phyloP scores from a whole-genome alignment of 2,113 vertebrate species.

The Himantopus leucocephalus region DNA sequence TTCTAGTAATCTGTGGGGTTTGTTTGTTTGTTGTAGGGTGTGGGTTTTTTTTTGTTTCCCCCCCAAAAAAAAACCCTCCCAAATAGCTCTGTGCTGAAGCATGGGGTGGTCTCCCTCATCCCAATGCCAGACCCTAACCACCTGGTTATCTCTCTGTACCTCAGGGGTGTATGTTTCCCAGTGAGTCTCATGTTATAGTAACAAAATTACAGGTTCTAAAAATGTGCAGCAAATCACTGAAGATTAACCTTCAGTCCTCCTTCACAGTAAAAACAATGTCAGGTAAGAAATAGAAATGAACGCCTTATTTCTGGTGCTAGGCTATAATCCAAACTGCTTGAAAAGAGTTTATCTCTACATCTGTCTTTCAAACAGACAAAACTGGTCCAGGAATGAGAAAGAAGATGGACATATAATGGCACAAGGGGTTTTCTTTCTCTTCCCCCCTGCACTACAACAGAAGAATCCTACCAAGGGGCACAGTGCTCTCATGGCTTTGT shows the following conservation, averaged over 20 bases:
- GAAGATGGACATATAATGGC: not conserved
- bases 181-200: not conserved
- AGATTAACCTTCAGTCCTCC: not conserved
- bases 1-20: not conserved
- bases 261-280: not conserved
- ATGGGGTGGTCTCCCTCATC: too few relatives aligned
- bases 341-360: not conserved
- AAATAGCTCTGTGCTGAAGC: not conserved
- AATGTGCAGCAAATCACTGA: not conserved
- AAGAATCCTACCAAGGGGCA: not conserved
- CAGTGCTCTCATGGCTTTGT: fast-evolving
- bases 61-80: not conserved
- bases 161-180: not conserved
- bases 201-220: not conserved
- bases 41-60: not conserved
- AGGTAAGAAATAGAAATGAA: not conserved
- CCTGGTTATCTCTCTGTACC: not conserved
- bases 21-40: not conserved
- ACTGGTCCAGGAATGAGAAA: not conserved
- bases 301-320: not conserved
- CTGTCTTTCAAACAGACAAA: not conserved
- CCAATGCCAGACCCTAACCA: not conserved
- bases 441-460: not conserved
- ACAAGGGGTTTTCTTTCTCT: not conserved
- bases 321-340: not conserved